Base-by-base conservation (phyloP, 2,888 invertebrate genomes). In the Melinaea menophilus region DNA sequence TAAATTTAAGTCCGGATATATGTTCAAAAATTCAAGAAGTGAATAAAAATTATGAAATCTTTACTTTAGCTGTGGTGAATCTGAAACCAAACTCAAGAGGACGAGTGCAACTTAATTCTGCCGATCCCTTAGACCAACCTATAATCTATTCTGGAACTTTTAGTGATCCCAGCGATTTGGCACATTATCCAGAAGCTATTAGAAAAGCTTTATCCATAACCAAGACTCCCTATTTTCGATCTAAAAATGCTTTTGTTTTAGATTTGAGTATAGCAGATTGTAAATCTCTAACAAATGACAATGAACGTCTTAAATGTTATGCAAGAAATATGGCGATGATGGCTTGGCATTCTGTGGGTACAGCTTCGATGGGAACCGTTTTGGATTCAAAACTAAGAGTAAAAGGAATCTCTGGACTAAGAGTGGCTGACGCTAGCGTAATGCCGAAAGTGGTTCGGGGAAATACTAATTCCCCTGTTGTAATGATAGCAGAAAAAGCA, bases 291-390 rank as follows among this genome's bases (percentile, higher is more conserved):
- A 9, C 22, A 41, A 41, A 41, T 0, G 73, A 62, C 0, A 75
- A 74, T 31, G 88, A 87, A 4, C 82, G 83, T 72, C 81, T 91
- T 79, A 85, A 78, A 59, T 94, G 94, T 71, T 73, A 71, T 12
- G 77, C 86, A 2, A 74, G 58, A 47, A 75, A 77, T 34, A 74
- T 79, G 69, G 86, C 79, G 12, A 81, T 78, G 72, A 77, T 88
- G 0, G 88, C 88, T 12, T 88, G 87, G 87, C 89, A 89, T 67
- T 75, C 88, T 1, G 88, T 79, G 5, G 89, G 89, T 1, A 86
- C 88, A 0, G 81, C 83, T 0, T 79, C 85, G 0, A 76, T 88
- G 81, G 89, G 88, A 0, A 33, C 69, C 2, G 89, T 86, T 12
- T 73, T 88, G 54, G 86, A 88, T 66, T 63, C 67, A 0, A 41